Percentiles rank a stretch among this genome's conserved stretches.
Evolutionary conservation across 1,140 invertebrate species (phyloP).

Genomic region (Nasonia giraulti): DNA sequence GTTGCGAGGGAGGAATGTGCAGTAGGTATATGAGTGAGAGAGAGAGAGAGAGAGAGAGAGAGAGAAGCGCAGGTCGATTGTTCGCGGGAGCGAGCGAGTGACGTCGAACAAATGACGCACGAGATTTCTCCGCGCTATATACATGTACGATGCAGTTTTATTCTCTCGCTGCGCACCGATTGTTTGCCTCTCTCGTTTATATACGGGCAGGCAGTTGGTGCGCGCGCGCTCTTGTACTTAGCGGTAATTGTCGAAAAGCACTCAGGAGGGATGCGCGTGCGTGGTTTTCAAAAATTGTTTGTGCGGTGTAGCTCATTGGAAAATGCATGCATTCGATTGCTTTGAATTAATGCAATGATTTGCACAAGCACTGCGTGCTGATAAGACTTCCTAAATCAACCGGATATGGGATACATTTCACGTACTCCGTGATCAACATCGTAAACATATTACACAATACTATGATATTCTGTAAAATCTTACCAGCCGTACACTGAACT

Average conservation of each 20-base stretch:
- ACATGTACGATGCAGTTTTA: background rate
- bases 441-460: too few relatives aligned
- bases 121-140: slow-evolving; percentile 2
- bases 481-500: too few relatives aligned
- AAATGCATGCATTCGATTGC: too few relatives aligned
- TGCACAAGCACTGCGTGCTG: too few relatives aligned
- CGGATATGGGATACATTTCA: too few relatives aligned
- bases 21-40: background rate
- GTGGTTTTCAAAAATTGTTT: background rate
- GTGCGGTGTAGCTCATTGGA: too few relatives aligned
- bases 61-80: slow-evolving; percentile 62
- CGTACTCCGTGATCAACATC: too few relatives aligned
- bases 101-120: slow-evolving; percentile 64
- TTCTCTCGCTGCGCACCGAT: slow-evolving; percentile 28
- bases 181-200: background rate
- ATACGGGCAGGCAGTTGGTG: too few relatives aligned
- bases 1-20: slow-evolving; percentile 56
- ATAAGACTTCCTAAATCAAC: too few relatives aligned
- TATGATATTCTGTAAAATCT: too few relatives aligned
- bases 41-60: slow-evolving; percentile 1
- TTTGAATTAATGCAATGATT: too few relatives aligned
- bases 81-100: slow-evolving; percentile 63
- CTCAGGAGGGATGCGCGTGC: background rate
- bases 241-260: slow-evolving; percentile 28
- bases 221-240: slow-evolving; percentile 36